Base-by-base conservation (phyloP, 2,113 vertebrate species). In the Peromyscus californicus region DNA sequence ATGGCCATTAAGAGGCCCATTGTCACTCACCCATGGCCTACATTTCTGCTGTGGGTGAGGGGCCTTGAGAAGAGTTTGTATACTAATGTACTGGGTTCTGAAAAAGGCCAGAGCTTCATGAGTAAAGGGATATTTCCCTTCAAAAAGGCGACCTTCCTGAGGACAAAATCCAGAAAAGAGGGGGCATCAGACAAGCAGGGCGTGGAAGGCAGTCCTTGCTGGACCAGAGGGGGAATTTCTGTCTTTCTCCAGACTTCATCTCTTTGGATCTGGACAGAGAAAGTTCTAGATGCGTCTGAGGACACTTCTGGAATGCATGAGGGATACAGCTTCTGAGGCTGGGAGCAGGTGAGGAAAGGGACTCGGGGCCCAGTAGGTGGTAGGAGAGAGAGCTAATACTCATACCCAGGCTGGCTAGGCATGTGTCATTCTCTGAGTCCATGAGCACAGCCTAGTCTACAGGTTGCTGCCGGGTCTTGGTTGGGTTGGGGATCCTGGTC, bases 341-440 rank as follows among this genome's bases (percentile, higher is more conserved):
- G 10, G 65, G 39, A 45, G 36, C 39, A 42, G 31, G 1, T 22
- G 5, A 36, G 33, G 22, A 69, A 65, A 42, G 7, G 5, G 29
- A 24, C 3, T 63, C 4, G 4, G 33, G 33, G 65, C 74, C 61
- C 42, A 3, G 59, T 3, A 17, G 45, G 61, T 0, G 0, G 15
- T 17, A 31, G 42, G 7, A 24, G 72, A 57, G 33, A 72, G 65
- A 59, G 63, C 69, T 48, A 26, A 33, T 13, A 0, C 45, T 75
- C 69, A 1, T 6, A 54, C 59, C 63, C 3, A 31, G 42, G 2
- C 5, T 0, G 1, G 12, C 26, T 16, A 5, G 13, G 10, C 12
- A 33, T 7, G 48, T 70, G 31, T 61, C 29, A 19, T 21, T 75
- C 76, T 59, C 12, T 51, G 36, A 2, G 9, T 83, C 69, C 29